Evolutionary conservation across 2,113 vertebrate genomes (phyloP).

Genomic region (Colinus virginianus): DNA sequence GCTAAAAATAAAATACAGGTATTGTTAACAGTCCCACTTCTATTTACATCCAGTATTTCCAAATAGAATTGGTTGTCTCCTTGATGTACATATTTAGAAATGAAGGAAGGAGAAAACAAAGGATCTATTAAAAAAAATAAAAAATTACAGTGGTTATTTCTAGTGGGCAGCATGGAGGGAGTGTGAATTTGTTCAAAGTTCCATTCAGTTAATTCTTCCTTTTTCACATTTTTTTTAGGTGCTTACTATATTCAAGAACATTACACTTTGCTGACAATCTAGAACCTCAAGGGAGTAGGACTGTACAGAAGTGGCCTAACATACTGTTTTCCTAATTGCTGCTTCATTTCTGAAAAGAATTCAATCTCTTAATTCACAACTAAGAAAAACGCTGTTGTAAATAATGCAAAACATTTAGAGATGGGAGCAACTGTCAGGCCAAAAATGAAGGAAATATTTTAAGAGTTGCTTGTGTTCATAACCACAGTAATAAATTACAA

Average conservation of each 20-base stretch:
- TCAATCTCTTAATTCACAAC: not conserved
- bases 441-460: not conserved
- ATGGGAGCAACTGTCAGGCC: not conserved
- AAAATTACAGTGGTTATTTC: not conserved
- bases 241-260: not conserved
- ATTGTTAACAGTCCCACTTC: not conserved
- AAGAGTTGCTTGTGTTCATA: not conserved
- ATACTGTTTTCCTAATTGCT: not conserved
- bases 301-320: not conserved
- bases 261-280: not conserved
- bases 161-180: accelerated
- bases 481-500: not conserved
- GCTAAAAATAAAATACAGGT: not conserved
- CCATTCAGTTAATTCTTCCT: not conserved
- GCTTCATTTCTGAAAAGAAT: not conserved
- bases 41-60: not conserved
- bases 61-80: not conserved
- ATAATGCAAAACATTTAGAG: not conserved
- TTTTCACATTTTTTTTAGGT: not conserved
- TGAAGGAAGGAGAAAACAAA: not conserved
- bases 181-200: not conserved
- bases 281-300: not conserved
- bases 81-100: not conserved
- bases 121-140: not conserved
- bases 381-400: not conserved